A percentile compares a stretch with the other conserved stretches of the same genome.
phyloP scores from a whole-genome alignment of 2,797 vertebrate genomes.

The Holocentrus rufus region DNA sequence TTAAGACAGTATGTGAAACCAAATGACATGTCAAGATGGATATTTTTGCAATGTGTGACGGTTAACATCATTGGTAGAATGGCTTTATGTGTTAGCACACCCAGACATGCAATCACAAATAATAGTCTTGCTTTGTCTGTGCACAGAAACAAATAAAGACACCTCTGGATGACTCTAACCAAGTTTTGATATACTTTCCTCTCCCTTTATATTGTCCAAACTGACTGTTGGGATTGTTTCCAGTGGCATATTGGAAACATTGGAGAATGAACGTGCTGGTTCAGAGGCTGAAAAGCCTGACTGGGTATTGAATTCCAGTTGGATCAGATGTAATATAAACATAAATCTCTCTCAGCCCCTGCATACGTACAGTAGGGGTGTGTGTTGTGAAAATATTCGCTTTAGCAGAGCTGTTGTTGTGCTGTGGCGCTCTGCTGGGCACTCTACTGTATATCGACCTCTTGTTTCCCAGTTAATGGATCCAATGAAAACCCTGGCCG shows the following conservation, averaged over 20 bases:
- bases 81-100: not conserved
- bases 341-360: conserved; percentile 48
- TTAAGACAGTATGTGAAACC: too few species aligned
- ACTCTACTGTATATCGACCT: conserved; percentile 60
- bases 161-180: conserved; percentile 16
- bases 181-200: conserved; percentile 14
- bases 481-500: conserved; percentile 49
- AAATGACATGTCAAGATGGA: too few species aligned
- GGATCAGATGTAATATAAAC: conserved; percentile 36
- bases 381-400: conserved; percentile 47
- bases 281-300: conserved; percentile 26
- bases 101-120: conserved; percentile 14
- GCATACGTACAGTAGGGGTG: not conserved
- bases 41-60: too few species aligned
- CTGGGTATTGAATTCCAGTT: conserved; percentile 48
- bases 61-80: conserved; percentile 6
- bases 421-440: conserved; percentile 44
- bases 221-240: conserved; percentile 11
- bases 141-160: not conserved
- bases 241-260: conserved; percentile 1
- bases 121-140: conserved; percentile 7
- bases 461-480: conserved; percentile 57
- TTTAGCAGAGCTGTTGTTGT: conserved; percentile 48
- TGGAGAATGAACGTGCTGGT: conserved; percentile 36
- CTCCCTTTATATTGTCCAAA: conserved; percentile 22